phyloP scores from a whole-genome alignment of 2,113 vertebrate species.

The Corythornis cristatus region DNA sequence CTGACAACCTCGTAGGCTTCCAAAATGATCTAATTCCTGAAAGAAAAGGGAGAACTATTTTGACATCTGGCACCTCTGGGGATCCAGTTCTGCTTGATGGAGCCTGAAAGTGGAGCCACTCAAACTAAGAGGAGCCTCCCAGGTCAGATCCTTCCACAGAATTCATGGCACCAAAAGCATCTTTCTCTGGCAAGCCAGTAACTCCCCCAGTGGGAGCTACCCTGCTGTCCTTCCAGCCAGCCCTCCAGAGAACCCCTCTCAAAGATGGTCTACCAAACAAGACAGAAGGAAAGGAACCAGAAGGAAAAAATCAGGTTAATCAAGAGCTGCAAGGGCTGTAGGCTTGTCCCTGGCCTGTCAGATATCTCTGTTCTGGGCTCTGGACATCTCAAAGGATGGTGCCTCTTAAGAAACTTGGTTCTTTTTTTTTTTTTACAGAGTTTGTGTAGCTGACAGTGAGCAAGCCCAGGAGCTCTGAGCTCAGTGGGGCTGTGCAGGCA shows the following conservation, averaged over 20 bases:
- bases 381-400: not conserved
- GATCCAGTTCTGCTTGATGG: not conserved
- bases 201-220: not conserved
- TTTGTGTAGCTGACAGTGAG: not conserved
- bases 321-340: not conserved
- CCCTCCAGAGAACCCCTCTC: not conserved
- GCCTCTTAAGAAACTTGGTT: not conserved
- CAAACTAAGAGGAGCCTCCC: not conserved
- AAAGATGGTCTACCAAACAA: not conserved
- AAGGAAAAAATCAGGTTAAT: not conserved
- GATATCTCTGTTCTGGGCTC: not conserved
- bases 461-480: not conserved
- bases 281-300: not conserved
- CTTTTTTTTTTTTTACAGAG: not conserved
- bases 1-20: not conserved
- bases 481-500: not conserved
- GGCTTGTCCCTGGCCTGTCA: not conserved
- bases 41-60: not conserved
- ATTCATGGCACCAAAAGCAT: not conserved
- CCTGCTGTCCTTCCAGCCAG: not conserved
- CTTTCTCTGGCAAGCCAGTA: not conserved
- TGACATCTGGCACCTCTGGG: not conserved
- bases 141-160: not conserved
- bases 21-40: not conserved
- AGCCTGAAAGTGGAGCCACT: not conserved